Percentiles rank a stretch among this genome's conserved stretches.
Conservation (phyloP, 2,113 vertebrate genomes). For the Stigmatopora argus region DNA sequence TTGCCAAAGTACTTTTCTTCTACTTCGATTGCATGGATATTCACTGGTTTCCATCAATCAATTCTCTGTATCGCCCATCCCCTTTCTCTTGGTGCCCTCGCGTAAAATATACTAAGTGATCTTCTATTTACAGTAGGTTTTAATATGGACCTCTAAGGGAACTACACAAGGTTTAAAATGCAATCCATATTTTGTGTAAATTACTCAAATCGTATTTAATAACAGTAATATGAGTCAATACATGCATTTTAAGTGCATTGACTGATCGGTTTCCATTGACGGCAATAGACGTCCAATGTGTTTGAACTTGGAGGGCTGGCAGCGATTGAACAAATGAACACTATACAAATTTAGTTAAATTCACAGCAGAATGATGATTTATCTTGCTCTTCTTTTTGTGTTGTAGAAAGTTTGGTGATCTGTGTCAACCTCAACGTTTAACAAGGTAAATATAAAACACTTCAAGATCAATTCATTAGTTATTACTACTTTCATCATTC, state of each 20-base stretch:
- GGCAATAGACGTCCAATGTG: too few species aligned
- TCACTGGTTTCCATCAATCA: background rate
- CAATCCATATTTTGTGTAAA: background rate
- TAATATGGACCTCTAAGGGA: background rate
- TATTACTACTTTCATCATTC: background rate
- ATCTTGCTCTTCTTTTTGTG: constrained; percentile 27
- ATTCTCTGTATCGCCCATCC: too few species aligned
- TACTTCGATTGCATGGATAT: background rate
- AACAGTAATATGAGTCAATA: background rate
- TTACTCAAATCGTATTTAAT: background rate
- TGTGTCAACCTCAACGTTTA: constrained; percentile 88
- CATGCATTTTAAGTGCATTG: background rate
- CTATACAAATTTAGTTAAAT: too few species aligned
- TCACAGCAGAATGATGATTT: background rate
- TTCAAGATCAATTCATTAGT: background rate
- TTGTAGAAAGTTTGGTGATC: constrained; percentile 93
- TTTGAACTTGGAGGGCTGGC: too few species aligned
- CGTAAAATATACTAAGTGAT: background rate
- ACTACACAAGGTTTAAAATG: background rate
- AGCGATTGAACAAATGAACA: too few species aligned
- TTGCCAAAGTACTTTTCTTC: background rate
- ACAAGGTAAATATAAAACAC: constrained; percentile 77
- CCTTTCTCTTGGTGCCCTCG: too few species aligned
- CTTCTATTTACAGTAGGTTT: background rate
- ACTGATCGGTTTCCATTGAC: too few species aligned